Conservation (phyloP, 1,140 invertebrate genomes). For the Berghia stephanieae region DNA sequence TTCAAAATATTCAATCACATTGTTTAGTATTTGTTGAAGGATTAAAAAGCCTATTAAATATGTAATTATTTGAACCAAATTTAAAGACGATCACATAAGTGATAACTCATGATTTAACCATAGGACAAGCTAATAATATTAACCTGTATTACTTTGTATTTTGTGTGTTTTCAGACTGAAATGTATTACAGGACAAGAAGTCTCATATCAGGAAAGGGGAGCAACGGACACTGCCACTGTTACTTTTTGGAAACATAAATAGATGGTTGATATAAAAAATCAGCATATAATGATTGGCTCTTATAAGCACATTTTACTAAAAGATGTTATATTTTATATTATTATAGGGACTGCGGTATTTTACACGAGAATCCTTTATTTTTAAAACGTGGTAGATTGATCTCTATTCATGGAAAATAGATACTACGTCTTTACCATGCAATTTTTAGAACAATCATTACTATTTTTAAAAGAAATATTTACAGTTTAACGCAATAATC, state of each 20-base stretch:
- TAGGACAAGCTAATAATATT: neutral
- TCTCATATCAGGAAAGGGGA: conserved; percentile 32
- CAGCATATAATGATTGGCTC: too few species aligned
- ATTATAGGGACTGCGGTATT: too few species aligned
- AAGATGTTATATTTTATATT: too few species aligned
- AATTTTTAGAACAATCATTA: too few species aligned
- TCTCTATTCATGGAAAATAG: too few species aligned
- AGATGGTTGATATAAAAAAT: too few species aligned
- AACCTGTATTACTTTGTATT: neutral
- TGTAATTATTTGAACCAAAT: neutral
- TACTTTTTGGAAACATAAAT: conserved; percentile 46
- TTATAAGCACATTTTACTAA: too few species aligned
- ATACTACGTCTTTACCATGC: too few species aligned
- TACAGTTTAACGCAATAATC: too few species aligned
- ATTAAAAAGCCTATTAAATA: neutral
- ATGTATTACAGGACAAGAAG: conserved; percentile 34
- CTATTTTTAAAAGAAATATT: too few species aligned
- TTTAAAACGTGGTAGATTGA: too few species aligned
- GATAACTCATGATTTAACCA: neutral
- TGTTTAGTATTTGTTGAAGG: neutral
- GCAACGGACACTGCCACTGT: conserved; percentile 33
- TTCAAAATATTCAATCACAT: neutral
- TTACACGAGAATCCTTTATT: too few species aligned
- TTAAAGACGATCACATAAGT: neutral
- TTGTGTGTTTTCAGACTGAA: conserved; percentile 34